A percentile compares a stretch with the other conserved stretches of the same genome.
These are phyloP conservation scores for Enteromius mattozi DNA, from an alignment of 2,797 vertebrate species.

Conservation along the genomic window DNA sequence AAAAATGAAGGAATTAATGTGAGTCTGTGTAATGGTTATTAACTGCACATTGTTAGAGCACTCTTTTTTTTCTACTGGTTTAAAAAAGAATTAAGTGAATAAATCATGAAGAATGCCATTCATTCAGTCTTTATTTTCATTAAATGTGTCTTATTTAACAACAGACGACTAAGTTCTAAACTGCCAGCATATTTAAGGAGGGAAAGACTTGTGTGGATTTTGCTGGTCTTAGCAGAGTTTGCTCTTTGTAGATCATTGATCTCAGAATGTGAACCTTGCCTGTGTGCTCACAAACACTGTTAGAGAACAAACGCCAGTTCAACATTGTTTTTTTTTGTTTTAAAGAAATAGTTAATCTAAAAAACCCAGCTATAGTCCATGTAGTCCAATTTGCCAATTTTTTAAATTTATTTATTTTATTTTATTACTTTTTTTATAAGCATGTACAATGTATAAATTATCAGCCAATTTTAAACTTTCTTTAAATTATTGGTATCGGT, in stretches of 20 bases:
- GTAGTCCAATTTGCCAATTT: not conserved
- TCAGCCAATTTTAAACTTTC: not conserved
- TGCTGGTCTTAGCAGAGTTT: slow-evolving; percentile 45
- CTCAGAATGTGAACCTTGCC: slow-evolving; percentile 33
- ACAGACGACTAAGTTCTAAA: not conserved
- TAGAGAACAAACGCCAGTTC: not conserved
- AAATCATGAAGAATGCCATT: slow-evolving; percentile 1
- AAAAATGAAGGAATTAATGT: slow-evolving; percentile 64
- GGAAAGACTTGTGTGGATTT: slow-evolving; percentile 13
- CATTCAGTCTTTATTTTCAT: not conserved
- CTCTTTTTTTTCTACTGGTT: slow-evolving; percentile 18
- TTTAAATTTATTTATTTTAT: too few species aligned
- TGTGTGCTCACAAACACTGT: slow-evolving; percentile 29
- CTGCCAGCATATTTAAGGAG: not conserved
- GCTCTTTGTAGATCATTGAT: slow-evolving; percentile 54
- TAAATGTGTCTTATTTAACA: not conserved
- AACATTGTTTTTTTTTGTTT: slow-evolving; percentile 7
- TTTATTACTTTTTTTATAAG: not conserved
- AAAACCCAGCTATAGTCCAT: not conserved
- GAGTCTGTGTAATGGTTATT: slow-evolving; percentile 59
- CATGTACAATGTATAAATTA: not conserved
- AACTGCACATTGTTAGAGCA: slow-evolving; percentile 19
- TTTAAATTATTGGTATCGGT: not conserved
- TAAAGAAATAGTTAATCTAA: not conserved
- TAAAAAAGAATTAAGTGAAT: slow-evolving; percentile 65